phyloP scores from a whole-genome alignment of 2,888 invertebrate genomes.

The Gisinianus flammeolus region DNA sequence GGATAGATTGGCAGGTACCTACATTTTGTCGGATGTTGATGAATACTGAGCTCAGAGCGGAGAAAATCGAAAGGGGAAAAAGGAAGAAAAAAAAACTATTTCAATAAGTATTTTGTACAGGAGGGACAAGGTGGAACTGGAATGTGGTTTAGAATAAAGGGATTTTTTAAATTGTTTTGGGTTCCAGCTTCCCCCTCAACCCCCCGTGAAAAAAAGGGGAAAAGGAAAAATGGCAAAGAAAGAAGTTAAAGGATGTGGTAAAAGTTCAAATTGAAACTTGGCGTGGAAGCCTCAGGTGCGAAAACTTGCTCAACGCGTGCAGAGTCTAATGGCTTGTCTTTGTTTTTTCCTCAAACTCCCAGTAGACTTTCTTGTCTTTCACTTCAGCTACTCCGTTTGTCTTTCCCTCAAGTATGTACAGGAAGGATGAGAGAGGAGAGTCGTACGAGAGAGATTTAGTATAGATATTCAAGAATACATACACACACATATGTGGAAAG shows the following conservation, averaged over 20 bases:
- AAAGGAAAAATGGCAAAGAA: neutral
- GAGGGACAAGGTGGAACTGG: neutral
- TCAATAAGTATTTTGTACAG: neutral
- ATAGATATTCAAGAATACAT: neutral
- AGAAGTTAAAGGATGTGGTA: conserved; percentile 1
- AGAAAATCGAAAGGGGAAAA: neutral
- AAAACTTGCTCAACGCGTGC: conserved; percentile 24
- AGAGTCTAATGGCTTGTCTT: conserved; percentile 39
- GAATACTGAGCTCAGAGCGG: neutral
- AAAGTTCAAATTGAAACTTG: conserved; percentile 17
- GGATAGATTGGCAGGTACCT: neutral
- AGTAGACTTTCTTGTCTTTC: conserved; percentile 28
- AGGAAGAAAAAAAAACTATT: conserved; percentile 3
- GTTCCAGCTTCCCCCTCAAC: neutral
- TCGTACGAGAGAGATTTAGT: neutral
- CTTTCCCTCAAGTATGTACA: neutral
- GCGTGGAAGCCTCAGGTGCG: conserved; percentile 33
- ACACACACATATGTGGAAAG: neutral
- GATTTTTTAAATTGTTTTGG: conserved; percentile 30
- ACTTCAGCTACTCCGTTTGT: conserved; percentile 8
- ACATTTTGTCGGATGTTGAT: neutral
- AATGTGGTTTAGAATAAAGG: conserved; percentile 1
- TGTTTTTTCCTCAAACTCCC: conserved; percentile 34
- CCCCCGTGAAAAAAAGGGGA: neutral
- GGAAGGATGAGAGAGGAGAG: neutral